A percentile compares a stretch with the other conserved stretches of the same genome.
phyloP scores from a whole-genome alignment of 2,888 invertebrate genomes.

The Caenorhabditis wallacei region DNA sequence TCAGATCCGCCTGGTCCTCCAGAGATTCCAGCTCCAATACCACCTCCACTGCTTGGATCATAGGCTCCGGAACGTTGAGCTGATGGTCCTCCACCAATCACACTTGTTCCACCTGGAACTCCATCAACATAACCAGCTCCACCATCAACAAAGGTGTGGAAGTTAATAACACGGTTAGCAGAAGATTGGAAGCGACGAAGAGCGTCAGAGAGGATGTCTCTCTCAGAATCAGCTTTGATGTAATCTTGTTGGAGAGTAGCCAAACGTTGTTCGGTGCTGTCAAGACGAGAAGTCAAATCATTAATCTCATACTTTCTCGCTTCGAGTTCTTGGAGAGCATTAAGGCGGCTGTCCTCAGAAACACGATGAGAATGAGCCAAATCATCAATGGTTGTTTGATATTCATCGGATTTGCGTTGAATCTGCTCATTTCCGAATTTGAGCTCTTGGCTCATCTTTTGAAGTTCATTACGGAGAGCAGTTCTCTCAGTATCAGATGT shows the following conservation, averaged over 20 bases:
- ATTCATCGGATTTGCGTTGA: constrained; percentile 82
- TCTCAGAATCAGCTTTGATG: constrained; percentile 80
- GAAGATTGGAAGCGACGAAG: constrained; percentile 82
- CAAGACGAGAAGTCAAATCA: constrained; percentile 81
- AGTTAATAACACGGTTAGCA: constrained; percentile 78
- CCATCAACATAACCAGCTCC: constrained; percentile 57
- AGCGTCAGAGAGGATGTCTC: constrained; percentile 79
- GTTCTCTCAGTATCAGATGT: constrained; percentile 79
- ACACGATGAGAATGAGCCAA: constrained; percentile 80
- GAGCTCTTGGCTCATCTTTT: constrained; percentile 78
- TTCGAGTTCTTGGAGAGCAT: constrained; percentile 80
- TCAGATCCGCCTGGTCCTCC: constrained; percentile 72
- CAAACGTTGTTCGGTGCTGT: constrained; percentile 81
- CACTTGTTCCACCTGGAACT: constrained; percentile 44
- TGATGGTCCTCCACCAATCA: constrained; percentile 54
- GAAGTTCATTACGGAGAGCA: constrained; percentile 76
- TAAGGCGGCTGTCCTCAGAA: constrained; percentile 81
- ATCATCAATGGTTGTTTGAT: constrained; percentile 80
- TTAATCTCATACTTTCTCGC: constrained; percentile 81
- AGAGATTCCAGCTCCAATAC: constrained; percentile 64
- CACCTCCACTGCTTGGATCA: constrained; percentile 63
- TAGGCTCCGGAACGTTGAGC: constrained; percentile 55
- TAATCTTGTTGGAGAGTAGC: constrained; percentile 81
- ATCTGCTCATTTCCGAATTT: constrained; percentile 82
- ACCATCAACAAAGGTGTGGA: constrained; percentile 71